Base-by-base conservation (phyloP, 2,888 invertebrate genomes). In the Leucophenga montana region DNA sequence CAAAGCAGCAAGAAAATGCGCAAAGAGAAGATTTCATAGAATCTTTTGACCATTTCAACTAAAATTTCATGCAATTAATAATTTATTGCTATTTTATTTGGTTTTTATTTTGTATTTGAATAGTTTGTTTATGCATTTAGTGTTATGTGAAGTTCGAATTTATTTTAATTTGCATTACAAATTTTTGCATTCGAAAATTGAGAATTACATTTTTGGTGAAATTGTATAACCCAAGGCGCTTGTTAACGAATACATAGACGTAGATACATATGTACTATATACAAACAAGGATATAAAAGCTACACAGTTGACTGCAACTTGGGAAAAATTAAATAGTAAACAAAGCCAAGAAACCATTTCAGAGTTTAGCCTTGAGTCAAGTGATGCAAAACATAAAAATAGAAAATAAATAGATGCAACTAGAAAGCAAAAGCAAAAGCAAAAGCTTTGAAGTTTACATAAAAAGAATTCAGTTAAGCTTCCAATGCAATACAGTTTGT, bases 301-400 rank as follows among this genome's bases (percentile, higher is more conserved):
- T 27, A n/a, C 50, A 50, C 14, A 50, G 3, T 33, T 33, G 4
- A 11, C 9, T 39, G 11, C 11, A 39, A 39, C 9, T 39, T 5
- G 39, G 8, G 9, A 8, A 39, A 39, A 11, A 39, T 8, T 39
- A 77, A 79, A 77, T 72, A 71, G 72, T 73, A 73, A 71, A 72
- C 71, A 73, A 71, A 71, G 66, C 8, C 1, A 39, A 39, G 39
- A 39, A 39, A 39, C 39, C 9, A 11, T 39, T 39, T 75, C 78
- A 73, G 74, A 74, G 69, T 77, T 73, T 73, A 70, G 39, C 61
- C 39, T 39, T 39, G 39, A 39, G 39, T 39, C 39, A 39, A 39
- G 39, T 39, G 11, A 39, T 27, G 27, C 27, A 27, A 27, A 27
- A 27, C 4, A 27, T 27, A 14, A 66, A 71, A 72, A 66, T 66